Conservation (phyloP, 2,113 vertebrate genomes). For the Falcunculus frontatus region DNA sequence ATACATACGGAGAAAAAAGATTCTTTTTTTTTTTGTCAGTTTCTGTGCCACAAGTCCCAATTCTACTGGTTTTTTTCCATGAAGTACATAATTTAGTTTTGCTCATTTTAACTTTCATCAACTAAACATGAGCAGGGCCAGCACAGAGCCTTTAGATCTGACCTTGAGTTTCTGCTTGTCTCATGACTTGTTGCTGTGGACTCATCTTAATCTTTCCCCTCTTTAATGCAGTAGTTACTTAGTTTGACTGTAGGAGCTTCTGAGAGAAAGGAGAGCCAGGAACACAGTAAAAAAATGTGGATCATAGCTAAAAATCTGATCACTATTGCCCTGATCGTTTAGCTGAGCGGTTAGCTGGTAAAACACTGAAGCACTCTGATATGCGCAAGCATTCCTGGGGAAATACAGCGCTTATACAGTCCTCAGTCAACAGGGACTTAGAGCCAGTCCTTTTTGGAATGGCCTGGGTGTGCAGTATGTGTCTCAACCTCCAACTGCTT, state of each 20-base stretch:
- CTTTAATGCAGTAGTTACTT: neutral
- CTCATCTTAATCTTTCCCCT: neutral
- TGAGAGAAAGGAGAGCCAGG: neutral
- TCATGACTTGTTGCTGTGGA: neutral
- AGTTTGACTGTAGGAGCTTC: neutral
- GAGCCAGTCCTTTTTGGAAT: neutral
- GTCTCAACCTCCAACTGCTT: neutral
- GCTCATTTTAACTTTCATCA: neutral
- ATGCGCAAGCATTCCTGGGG: neutral
- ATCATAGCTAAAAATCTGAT: neutral
- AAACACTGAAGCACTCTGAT: rapidly evolving
- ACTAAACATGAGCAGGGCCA: neutral
- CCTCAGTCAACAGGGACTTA: neutral
- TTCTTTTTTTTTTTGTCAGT: neutral
- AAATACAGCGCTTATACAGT: neutral
- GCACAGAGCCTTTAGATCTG: neutral
- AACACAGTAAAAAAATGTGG: rapidly evolving
- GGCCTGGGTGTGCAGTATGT: neutral
- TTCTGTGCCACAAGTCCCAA: neutral
- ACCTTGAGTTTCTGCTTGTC: neutral
- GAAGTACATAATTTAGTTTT: neutral
- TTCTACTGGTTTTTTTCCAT: neutral
- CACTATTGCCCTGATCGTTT: rapidly evolving
- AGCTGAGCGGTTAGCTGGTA: neutral
- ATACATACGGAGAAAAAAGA: neutral